Evolutionary conservation across 2,888 invertebrate genomes (phyloP), one percentile per base, ranked within the genome.

Genomic region (Heliconius sara): DNA sequence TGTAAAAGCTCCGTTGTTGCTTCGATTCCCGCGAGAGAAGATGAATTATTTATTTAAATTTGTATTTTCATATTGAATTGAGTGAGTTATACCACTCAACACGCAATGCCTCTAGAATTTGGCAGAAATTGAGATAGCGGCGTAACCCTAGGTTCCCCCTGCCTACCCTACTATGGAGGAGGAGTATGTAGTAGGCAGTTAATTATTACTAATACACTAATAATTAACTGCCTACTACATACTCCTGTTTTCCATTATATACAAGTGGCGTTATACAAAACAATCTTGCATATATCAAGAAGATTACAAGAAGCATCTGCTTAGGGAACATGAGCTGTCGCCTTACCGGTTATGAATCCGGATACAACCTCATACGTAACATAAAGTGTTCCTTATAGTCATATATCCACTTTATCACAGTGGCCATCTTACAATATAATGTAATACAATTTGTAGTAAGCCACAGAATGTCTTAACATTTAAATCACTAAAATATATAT

Each of bases 251-350:
- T 10, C n/a, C 4, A 1, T n/a, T 19, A 22, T 39, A n/a, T 22
- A 12, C n/a, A 34, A 68, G 39, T 39, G 39, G 39, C 68, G n/a
- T 68, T 5, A 68, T 68, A 68, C 39, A 39, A 39, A 68, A 68
- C 68, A 5, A 12, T 68, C n/a, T 68, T 13, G n/a, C n/a, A 39
- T 39, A n/a, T 12, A 68, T 39, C n/a, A 52, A 19, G 7, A 7
- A 68, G 12, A 68, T 68, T 39, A 68, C 39, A 68, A 39, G 68
- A 68, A 68, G 39, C n/a, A 68, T 39, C 39, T 39, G 68, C 13
- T 39, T 39, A 68, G 22, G 12, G 12, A 39, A 68, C 34, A n/a
- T 68, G 34, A 68, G 68, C 68, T 39, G 68, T 68, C 68, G 39
- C 22, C 68, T n/a, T 12, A 68, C 68, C 68, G 39, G 68, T 39